Evolutionary conservation across 2,888 invertebrate genomes (phyloP), one percentile per base, ranked within the genome.

Genomic region (Beris chalybata): DNA sequence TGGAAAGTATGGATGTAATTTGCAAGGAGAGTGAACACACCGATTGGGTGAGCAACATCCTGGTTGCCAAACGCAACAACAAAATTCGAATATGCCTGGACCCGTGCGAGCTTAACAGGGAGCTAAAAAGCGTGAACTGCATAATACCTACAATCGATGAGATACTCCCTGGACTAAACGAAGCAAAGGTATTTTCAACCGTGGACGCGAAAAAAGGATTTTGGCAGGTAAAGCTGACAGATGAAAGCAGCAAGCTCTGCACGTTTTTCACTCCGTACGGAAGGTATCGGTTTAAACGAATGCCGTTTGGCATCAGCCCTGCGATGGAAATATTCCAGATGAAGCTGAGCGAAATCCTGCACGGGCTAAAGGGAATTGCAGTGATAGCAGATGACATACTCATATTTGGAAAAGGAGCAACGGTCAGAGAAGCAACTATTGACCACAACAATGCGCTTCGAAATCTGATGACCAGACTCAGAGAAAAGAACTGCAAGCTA

Each of bases 291-390:
- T 78, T 74, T 70, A 65, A 69, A 45, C 71, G 76, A 30, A 32
- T 77, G 43, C 74, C 77, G 3, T 78, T 77, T 73, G 77, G 76
- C 0, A 30, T 78, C 5, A 74, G 71, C 12, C 67, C 71, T 3
- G 73, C 75, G 4, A 73, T 76, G 4, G 78, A 77, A 71, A 74
- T 76, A 12, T 47, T 47, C 47, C 15, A 47, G 3, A 5, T 5
- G 5, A 11, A 13, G 15, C n/a, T 47, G 47, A 47, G 4, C 1
- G 15, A 47, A 47, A 13, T 13, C 15, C 5, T 47, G 5, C 4
- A 15, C 5, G 47, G 15, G n/a, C 5, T 47, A 5, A n/a, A 47
- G 5, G 47, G 11, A 1, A 5, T 47, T 5, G 15, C 15, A 1
- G 15, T 47, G n/a, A 13, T n/a, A 13, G n/a, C 15, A 5, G 47